Base-by-base conservation (phyloP, 2,113 vertebrate species). In the Lathamus discolor region DNA sequence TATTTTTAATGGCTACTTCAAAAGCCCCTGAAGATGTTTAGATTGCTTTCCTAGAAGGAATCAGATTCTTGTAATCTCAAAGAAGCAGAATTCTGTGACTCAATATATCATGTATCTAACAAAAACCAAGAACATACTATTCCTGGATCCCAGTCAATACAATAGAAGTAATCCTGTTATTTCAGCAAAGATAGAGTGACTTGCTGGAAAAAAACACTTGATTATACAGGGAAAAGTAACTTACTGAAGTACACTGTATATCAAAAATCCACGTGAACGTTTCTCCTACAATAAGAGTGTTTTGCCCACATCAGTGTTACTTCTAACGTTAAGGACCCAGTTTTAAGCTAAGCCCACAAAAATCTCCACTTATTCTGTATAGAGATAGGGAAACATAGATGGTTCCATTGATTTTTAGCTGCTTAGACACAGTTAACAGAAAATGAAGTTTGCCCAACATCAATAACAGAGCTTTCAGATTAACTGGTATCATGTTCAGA, bases 61-160 rank as follows among this genome's bases (percentile, higher is more conserved):
- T 64, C 62, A 46, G 17, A 68, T 16, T 41, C 33, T 35, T 1
- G 1, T 66, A 44, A 37, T n/a, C 57, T 64, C 83, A 74, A 54
- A 43, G 37, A 43, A 83, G 66, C 7, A 86, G 31, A 82, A 49
- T 66, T 62, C 57, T 84, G 64, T 55, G 73, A 90, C 77, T 75
- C 69, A 54, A 39, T n/a, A 13, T 28, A 59, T 44, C 59, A 66
- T 1, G 1, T 28, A 44, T 46, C 48, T 44, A 86, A 78, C 62
- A 93, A 92, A 92, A 82, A 9, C 39, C 61, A 52, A 31, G 22
- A 68, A 54, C 4, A 4, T 88, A 81, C 88, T 90, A 92, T 86
- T 94, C n/a, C 90, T 93, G 95, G 92, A 93, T 73, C 41, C 9
- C 37, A 82, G 69, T 92, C 90, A 93, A 87, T 57, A 94, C 61